Evolutionary conservation across 2,797 vertebrate species (phyloP).

Genomic region (Kryptopterus vitreolus): DNA sequence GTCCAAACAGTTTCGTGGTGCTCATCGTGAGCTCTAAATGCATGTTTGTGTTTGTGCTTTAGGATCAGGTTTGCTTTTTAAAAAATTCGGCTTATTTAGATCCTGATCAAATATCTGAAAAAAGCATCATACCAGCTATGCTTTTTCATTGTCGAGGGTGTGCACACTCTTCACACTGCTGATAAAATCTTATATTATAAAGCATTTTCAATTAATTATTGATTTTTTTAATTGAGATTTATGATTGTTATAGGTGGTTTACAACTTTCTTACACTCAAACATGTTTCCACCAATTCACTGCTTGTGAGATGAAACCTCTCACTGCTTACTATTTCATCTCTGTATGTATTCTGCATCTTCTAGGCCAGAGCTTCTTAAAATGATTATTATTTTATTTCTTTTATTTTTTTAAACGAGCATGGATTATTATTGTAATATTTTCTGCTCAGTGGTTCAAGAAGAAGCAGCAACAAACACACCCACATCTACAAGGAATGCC

Average conservation of each 20-base stretch:
- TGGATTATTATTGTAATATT: not conserved
- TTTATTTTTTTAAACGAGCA: not conserved
- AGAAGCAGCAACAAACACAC: not conserved
- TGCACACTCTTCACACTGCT: not conserved
- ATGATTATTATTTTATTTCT: not conserved
- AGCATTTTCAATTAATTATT: no score
- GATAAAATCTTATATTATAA: not conserved
- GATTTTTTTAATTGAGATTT: no score
- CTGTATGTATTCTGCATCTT: not conserved
- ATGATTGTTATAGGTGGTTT: not conserved
- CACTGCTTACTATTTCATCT: not conserved
- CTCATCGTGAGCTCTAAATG: not conserved
- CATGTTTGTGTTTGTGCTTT: not conserved
- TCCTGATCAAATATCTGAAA: constrained; percentile 5
- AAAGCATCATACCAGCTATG: not conserved
- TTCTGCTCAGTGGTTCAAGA: not conserved
- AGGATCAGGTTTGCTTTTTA: not conserved
- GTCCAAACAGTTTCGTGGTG: not conserved
- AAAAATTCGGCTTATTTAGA: not conserved
- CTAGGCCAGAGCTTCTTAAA: not conserved
- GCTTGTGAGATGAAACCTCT: not conserved
- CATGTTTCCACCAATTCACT: not conserved
- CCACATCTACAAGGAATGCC: not conserved
- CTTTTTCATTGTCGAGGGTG: not conserved
- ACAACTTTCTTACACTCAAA: not conserved